Percentiles rank a stretch among this genome's conserved stretches.
These are phyloP conservation scores for Eptatretus burgeri DNA, from an alignment of 2,113 vertebrate species.

Conservation along the genomic window DNA sequence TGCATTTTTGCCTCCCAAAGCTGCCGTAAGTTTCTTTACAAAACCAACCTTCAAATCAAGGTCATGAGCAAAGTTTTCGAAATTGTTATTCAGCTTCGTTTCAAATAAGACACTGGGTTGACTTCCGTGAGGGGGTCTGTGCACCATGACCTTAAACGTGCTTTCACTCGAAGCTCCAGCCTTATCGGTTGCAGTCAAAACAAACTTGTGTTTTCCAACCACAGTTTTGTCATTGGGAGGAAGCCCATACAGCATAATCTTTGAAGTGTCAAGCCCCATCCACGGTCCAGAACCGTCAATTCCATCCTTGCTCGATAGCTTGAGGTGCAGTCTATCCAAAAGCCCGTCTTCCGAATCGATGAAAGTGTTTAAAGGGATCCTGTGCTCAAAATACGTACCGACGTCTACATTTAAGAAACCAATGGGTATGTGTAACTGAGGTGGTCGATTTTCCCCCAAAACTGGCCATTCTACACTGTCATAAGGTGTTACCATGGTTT, in stretches of 20 bases:
- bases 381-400: slow-evolving; percentile 76
- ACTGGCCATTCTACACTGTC: too few species aligned
- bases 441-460: slow-evolving; percentile 23
- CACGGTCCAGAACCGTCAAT: slow-evolving; percentile 42
- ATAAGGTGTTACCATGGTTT: too few species aligned
- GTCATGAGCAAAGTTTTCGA: slow-evolving; percentile 25
- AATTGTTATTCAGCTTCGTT: slow-evolving; percentile 45
- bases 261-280: slow-evolving; percentile 83
- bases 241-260: slow-evolving; percentile 67
- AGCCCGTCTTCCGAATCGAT: slow-evolving; percentile 65
- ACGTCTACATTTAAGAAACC: slow-evolving; percentile 66
- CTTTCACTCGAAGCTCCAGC: slow-evolving; percentile 48
- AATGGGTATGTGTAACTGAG: slow-evolving; percentile 46
- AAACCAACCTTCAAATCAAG: slow-evolving; percentile 56
- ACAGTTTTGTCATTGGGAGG: slow-evolving; percentile 26
- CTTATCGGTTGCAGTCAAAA: slow-evolving; percentile 68
- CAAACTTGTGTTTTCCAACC: slow-evolving; percentile 52
- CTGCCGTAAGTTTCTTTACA: slow-evolving; percentile 57
- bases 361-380: slow-evolving; percentile 64
- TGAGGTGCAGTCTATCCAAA: slow-evolving; percentile 56
- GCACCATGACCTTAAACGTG: slow-evolving; percentile 62
- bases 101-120: slow-evolving; percentile 44
- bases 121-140: slow-evolving; percentile 31
- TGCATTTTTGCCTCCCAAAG: slow-evolving; percentile 55
- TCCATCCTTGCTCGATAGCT: slow-evolving; percentile 43